phyloP scores from a whole-genome alignment of 2,888 invertebrate species.

The Ophion slaviceki region DNA sequence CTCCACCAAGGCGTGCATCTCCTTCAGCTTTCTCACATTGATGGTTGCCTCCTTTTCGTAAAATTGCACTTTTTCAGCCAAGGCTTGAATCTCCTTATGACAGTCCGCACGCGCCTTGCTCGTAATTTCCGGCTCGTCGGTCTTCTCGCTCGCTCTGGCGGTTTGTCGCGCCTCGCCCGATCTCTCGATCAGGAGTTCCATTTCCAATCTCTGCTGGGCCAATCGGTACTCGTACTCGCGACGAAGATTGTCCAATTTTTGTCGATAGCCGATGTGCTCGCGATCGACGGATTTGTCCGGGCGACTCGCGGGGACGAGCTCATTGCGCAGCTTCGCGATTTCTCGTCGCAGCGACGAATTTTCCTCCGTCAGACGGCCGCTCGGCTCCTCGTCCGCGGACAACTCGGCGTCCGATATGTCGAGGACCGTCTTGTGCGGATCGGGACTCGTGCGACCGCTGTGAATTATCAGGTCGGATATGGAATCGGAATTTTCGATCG shows the following conservation, averaged over 20 bases:
- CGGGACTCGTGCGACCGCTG: constrained; percentile 74
- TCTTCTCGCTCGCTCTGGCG: constrained; percentile 80
- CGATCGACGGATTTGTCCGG: constrained; percentile 82
- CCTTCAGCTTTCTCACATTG: constrained; percentile 82
- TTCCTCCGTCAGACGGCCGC: constrained; percentile 55
- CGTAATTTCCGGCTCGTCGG: constrained; percentile 82
- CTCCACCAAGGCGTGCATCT: constrained; percentile 80
- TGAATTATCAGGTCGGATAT: constrained; percentile 74
- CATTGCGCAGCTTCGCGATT: constrained; percentile 84
- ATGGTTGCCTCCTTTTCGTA: constrained; percentile 84
- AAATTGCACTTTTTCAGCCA: constrained; percentile 84
- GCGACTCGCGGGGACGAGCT: constrained; percentile 83
- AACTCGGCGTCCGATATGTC: constrained; percentile 69
- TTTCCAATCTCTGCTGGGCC: constrained; percentile 65
- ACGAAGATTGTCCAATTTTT: constrained; percentile 62
- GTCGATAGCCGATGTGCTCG: constrained; percentile 60
- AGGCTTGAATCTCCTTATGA: constrained; percentile 81
- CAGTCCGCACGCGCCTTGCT: constrained; percentile 83
- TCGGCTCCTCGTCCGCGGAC: constrained; percentile 28
- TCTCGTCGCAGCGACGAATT: constrained; percentile 83
- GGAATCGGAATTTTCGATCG: constrained; percentile 75
- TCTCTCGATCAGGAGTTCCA: constrained; percentile 66
- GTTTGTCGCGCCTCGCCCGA: constrained; percentile 55
- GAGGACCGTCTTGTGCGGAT: constrained; percentile 59
- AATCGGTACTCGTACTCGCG: constrained; percentile 68